phyloP scores from a whole-genome alignment of 2,888 invertebrate genomes.

The Pollenia angustigena region DNA sequence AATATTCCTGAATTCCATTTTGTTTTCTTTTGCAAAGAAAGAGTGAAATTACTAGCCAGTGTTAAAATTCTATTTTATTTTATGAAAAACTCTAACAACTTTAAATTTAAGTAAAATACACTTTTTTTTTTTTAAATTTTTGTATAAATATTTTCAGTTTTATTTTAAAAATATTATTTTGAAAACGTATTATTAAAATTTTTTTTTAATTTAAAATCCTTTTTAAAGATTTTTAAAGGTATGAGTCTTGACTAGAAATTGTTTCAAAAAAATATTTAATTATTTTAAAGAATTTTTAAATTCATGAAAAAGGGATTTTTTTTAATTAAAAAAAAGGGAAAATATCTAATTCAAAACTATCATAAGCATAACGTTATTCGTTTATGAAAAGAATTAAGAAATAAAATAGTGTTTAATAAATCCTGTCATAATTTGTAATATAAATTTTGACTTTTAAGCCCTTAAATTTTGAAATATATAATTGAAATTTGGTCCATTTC shows the following conservation, averaged over 20 bases:
- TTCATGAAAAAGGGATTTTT: background rate
- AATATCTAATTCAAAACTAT: background rate
- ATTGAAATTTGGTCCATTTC: slow-evolving; percentile 4
- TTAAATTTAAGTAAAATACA: background rate
- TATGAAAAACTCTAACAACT: too few species aligned
- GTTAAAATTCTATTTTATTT: background rate
- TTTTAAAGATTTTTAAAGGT: slow-evolving; percentile 50
- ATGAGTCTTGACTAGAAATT: slow-evolving; percentile 65
- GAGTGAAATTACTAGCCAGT: too few species aligned
- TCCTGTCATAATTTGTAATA: too few species aligned
- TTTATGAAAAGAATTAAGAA: too few species aligned
- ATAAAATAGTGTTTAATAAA: too few species aligned
- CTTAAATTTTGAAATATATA: background rate
- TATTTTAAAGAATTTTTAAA: slow-evolving; percentile 5
- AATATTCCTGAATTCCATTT: too few species aligned
- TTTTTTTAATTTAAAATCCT: slow-evolving; percentile 35
- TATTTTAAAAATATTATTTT: slow-evolving; percentile 54
- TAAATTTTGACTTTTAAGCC: too few species aligned
- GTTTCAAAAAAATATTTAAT: slow-evolving; percentile 32
- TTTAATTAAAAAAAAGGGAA: slow-evolving; percentile 13
- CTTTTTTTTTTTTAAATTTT: background rate
- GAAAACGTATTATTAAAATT: slow-evolving; percentile 40
- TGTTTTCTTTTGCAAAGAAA: too few species aligned
- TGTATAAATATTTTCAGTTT: slow-evolving; percentile 57
- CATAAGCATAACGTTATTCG: too few species aligned